Base-by-base conservation (phyloP, 2,888 invertebrate species). In the Rhaphigaster nebulosa region DNA sequence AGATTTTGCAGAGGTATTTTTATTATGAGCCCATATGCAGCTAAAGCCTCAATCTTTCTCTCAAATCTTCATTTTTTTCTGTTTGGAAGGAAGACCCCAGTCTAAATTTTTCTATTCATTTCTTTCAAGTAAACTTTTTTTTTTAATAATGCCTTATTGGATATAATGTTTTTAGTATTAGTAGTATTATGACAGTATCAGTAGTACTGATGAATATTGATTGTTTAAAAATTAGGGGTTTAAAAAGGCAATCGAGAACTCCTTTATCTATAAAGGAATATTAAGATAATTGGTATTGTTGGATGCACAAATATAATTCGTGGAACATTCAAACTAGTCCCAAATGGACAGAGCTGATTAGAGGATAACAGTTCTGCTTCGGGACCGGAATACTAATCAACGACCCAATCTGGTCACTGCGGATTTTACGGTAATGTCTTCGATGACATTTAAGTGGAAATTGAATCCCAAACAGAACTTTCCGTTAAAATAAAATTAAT, bases 351-450 rank as follows among this genome's bases (percentile, higher is more conserved):
- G 23, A 20, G 34, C 70, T 76, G 70, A 76, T 76, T 76, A 76
- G 70, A 76, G 70, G 70, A 76, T 76, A 76, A 76, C 70, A 76
- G 70, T 76, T 76, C 34, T 8, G 38, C 70, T 76, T 38, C 70
- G 70, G 10, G 70, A 15, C 6, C 70, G 20, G 70, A 76, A 76
- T 76, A 76, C 34, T 76, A 76, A 76, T 76, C 20, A 76, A 38
- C 20, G 70, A 2, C 26, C 29, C 34, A 76, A 76, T 76, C 70
- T 76, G 70, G 70, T 76, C 34, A 38, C 70, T 38, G 3, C 70
- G 70, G 70, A 8, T 76, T 76, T 76, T 76, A 76, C 34, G 29
- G 38, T 76, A 76, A 76, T 76, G 70, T 38, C 34, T 76, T 38
- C 70, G 10, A 38, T 76, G 34, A 20, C 70, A 38, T 38, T 38